Base-by-base conservation (phyloP, 2,797 vertebrate species). In the Taeniopygia guttata region DNA sequence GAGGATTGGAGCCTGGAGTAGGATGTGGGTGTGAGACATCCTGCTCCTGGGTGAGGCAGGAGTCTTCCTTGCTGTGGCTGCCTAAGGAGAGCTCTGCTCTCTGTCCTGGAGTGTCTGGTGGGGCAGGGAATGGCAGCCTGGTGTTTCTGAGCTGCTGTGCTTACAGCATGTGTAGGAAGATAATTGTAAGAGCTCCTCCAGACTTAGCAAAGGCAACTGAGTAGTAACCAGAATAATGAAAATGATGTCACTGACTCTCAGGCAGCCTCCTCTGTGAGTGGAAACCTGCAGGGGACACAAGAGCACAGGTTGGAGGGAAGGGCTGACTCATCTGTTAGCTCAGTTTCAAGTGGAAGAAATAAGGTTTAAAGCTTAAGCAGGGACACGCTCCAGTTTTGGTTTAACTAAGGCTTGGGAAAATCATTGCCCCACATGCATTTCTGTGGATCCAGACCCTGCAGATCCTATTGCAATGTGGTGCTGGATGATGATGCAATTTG, bases 231-330 rank as follows among this genome's bases (percentile, higher is more conserved):
- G 62, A 81, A 70, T 84, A 90, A 84, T 93, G 88, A 63, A 86
- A 69, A 48, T 72, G 0, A 49, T 90, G 78, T 82, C 56, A 83
- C 56, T 52, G 73, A 8, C 43, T 91, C 38, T 83, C 42, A 68
- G 62, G 25, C 73, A 92, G 19, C 62, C 54, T 88, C 23, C 49
- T 34, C 46, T 84, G 62, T 9, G 1, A 74, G 77, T 75, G 51
- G 80, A 78, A 86, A 84, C 90, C 90, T 96, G 88, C 74, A 89
- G 84, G 84, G 80, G 18, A 78, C n/a, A 72, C 62, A 25, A 55
- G 54, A 90, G 40, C 51, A 29, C 22, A 51, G 51, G 74, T 13
- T 90, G 78, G 48, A 82, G 23, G 70, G 51, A 87, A 86, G 34
- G 72, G 56, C 48, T 92, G 89, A 90, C 48, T 96, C 86, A 66